Evolutionary conservation across 2,888 invertebrate species (phyloP).

Genomic region (Drosophila eohydei): DNA sequence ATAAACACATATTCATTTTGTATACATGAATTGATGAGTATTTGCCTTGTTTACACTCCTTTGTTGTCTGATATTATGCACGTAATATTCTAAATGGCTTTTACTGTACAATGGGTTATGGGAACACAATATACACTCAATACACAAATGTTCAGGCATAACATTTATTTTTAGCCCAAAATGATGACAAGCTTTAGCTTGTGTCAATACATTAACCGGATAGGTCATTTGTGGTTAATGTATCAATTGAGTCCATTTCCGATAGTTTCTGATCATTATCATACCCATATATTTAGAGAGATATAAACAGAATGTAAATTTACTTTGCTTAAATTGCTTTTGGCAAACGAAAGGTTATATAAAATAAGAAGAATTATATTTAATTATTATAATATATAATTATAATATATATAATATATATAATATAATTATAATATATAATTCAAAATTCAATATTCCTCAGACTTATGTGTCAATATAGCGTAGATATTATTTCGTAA

Average conservation of each 20-base stretch:
- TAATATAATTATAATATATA: too few relatives aligned
- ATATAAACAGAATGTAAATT: background rate
- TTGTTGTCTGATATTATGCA: slow-evolving; percentile 36
- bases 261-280: background rate
- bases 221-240: slow-evolving; percentile 22
- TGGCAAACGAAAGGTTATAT: background rate
- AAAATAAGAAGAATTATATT: background rate
- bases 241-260: slow-evolving; percentile 5
- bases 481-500: background rate
- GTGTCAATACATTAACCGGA: slow-evolving; percentile 44
- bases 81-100: slow-evolving; percentile 47
- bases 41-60: slow-evolving; percentile 37
- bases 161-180: slow-evolving; percentile 42
- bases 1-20: slow-evolving; percentile 14
- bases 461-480: background rate
- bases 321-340: too few relatives aligned
- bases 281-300: background rate
- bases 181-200: slow-evolving; percentile 4
- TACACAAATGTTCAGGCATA: slow-evolving; percentile 36
- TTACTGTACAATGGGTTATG: slow-evolving; percentile 19
- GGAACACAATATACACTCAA: slow-evolving; percentile 25
- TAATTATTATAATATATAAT: background rate
- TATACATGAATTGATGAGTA: slow-evolving; percentile 11
- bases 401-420: too few relatives aligned
- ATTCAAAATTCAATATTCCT: background rate